Base-by-base conservation (phyloP, 2,113 vertebrate genomes). In the Tringa solitaria region DNA sequence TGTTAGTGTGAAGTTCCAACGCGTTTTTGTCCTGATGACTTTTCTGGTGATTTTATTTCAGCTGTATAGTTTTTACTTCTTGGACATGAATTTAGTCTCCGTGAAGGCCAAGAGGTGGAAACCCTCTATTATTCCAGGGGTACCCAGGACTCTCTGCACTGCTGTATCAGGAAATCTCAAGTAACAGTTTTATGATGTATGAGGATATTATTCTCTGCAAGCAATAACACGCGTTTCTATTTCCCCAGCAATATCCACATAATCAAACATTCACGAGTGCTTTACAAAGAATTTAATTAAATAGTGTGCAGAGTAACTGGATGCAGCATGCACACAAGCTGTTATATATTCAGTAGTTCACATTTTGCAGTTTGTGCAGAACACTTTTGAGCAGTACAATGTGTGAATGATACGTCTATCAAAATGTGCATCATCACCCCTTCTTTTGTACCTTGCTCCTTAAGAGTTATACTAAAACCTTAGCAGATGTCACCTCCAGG, bases 281-380 rank as follows among this genome's bases (percentile, higher is more conserved):
- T 92, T 96, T 96, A 73, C 87, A 91, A 89, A 61, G 82, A 70
- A 83, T 76, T 90, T 96, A 96, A 93, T 95, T 96, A 95, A 93
- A 72, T 91, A 80, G 59, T 32, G 72, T 88, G 56, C 63, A 45
- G 61, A 70, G 45, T 84, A 72, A 95, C 91, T 86, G 48, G 59
- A 79, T 81, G 45, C 50, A 79, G 56, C 54, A 54, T 30, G 61
- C 91, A 70, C 50, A 75, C 77, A 84, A 61, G 81, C 84, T 91
- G 69, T 89, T 94, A 76, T 21, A 74, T 90, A 83, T 86, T 88
- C 91, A 84, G 64, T 45, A 70, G 68, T 57, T 96, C 51, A 78
- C 48, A 69, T 91, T 95, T 93, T 89, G 45, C 76, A 82, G 65
- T 77, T 95, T 70, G 37, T 43, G 67, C 53, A 70, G 63, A 96